These are phyloP conservation scores for Gastrophryne carolinensis DNA, from an alignment of 2,797 vertebrate species.

Conservation along the genomic window DNA sequence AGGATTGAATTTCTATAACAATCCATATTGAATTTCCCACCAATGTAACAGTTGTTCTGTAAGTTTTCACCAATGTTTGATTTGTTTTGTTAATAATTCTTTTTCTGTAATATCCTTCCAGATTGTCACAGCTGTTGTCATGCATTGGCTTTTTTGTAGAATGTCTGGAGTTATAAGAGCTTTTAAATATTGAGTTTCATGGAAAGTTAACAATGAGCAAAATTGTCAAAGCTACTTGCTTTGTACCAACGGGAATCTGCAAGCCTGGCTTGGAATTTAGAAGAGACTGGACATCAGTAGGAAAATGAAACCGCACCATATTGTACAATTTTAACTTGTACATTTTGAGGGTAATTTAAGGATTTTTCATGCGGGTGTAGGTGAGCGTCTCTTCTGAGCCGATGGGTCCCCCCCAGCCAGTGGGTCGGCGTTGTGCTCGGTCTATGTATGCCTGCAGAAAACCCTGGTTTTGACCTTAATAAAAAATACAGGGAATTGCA, in stretches of 20 bases:
- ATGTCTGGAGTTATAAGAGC: neutral
- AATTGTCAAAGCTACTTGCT: too few species aligned
- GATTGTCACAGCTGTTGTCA: neutral
- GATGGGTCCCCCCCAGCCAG: too few species aligned
- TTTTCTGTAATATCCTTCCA: neutral
- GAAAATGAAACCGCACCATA: too few species aligned
- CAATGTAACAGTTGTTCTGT: conserved; percentile 20
- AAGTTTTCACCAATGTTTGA: conserved; percentile 4
- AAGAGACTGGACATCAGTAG: too few species aligned
- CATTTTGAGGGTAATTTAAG: too few species aligned
- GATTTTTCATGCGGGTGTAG: too few species aligned
- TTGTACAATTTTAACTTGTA: too few species aligned
- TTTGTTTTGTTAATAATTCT: neutral
- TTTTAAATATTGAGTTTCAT: neutral
- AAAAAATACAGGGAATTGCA: too few species aligned
- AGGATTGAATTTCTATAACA: conserved; percentile 27
- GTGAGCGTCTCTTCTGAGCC: too few species aligned
- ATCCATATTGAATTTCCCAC: conserved; percentile 8
- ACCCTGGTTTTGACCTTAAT: too few species aligned
- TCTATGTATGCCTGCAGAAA: too few species aligned
- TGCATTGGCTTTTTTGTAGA: neutral
- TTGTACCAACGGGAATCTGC: neutral
- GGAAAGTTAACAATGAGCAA: neutral
- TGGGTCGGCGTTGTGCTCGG: too few species aligned
- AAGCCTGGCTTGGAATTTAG: neutral